A percentile compares a stretch with the other conserved stretches of the same genome.
phyloP scores from a whole-genome alignment of 1,140 invertebrate genomes.

The Sipha flava region DNA sequence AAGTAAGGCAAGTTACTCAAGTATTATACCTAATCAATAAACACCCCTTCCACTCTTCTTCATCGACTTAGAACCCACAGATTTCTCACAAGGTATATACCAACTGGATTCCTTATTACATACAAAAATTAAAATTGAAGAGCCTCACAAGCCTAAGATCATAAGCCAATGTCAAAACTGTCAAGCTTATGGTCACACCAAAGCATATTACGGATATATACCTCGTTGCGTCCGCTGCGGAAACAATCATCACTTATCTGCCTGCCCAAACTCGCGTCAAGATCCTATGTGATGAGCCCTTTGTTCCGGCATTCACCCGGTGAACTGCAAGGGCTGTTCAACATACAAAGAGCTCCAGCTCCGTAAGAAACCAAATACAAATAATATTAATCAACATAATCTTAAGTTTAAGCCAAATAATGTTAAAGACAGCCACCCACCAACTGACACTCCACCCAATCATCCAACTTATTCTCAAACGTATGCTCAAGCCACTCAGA shows the following conservation, averaged over 20 bases:
- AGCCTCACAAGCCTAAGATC: no score
- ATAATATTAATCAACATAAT: no score
- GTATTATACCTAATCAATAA: neutral
- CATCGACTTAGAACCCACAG: neutral
- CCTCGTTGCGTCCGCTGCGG: slow-evolving; percentile 43
- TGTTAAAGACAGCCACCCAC: neutral
- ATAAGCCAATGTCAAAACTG: no score
- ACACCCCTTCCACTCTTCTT: neutral
- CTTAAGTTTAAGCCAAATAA: neutral
- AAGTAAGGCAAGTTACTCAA: neutral
- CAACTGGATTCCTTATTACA: neutral
- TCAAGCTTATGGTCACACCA: slow-evolving; percentile 36
- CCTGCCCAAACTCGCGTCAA: slow-evolving; percentile 41
- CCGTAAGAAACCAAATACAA: neutral
- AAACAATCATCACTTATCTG: slow-evolving; percentile 39
- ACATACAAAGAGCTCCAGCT: slow-evolving; percentile 38
- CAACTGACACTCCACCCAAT: neutral
- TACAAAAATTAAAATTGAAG: slow-evolving; percentile 38
- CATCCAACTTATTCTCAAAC: neutral
- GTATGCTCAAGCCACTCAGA: neutral
- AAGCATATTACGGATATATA: slow-evolving; percentile 39
- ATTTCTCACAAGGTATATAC: neutral
- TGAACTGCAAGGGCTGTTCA: slow-evolving; percentile 42
- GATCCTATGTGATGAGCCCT: slow-evolving; percentile 40
- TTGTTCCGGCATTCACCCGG: slow-evolving; percentile 42